phyloP scores from a whole-genome alignment of 2,797 vertebrate species.

The Neosilurus mollespiculum region DNA sequence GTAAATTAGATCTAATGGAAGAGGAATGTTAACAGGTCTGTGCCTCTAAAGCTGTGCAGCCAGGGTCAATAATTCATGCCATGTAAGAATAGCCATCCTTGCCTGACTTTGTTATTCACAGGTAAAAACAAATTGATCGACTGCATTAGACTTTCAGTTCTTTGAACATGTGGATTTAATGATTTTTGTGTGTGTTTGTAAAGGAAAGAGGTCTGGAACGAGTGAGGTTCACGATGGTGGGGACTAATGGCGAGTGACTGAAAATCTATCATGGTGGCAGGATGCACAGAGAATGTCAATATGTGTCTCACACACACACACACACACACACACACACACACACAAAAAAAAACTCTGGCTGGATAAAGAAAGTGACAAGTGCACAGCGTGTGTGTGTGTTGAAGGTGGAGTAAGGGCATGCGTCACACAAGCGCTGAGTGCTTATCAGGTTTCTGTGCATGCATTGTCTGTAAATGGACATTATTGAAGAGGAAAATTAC shows the following conservation, averaged over 20 bases:
- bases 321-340: slow-evolving; percentile 21
- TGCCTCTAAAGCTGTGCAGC: slow-evolving; percentile 11
- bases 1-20: slow-evolving; percentile 25
- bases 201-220: slow-evolving; percentile 20
- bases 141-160: slow-evolving; percentile 30
- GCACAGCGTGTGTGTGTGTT: neutral
- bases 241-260: slow-evolving; percentile 48
- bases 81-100: slow-evolving; percentile 40
- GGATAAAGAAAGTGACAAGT: slow-evolving; percentile 50
- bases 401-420: neutral
- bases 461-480: slow-evolving; percentile 29
- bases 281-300: slow-evolving; percentile 48
- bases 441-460: slow-evolving; percentile 49
- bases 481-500: slow-evolving; percentile 30
- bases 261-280: slow-evolving; percentile 54
- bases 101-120: slow-evolving; percentile 52
- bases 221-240: slow-evolving; percentile 39
- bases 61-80: slow-evolving; percentile 52
- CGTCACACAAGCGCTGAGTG: slow-evolving; percentile 22
- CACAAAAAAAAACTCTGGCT: slow-evolving; percentile 34
- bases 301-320: slow-evolving; percentile 18
- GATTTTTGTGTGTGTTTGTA: slow-evolving; percentile 21
- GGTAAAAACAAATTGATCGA: slow-evolving; percentile 50
- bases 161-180: slow-evolving; percentile 42
- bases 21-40: slow-evolving; percentile 16